phyloP scores from a whole-genome alignment of 1,140 invertebrate genomes.

The Melanaphis sacchari region DNA sequence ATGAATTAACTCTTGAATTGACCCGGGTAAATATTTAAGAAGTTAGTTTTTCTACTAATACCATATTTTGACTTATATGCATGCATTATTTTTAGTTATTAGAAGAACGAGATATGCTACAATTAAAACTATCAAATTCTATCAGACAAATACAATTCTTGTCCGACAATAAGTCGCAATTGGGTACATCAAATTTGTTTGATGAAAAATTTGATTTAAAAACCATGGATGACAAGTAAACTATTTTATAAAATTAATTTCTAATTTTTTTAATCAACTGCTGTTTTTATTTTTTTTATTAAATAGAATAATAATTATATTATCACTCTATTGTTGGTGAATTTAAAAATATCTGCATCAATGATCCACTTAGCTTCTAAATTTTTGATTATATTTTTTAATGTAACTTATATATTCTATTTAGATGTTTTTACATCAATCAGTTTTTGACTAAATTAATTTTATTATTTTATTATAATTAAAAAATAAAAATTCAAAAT shows the following conservation, averaged over 20 bases:
- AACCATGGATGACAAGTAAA: constrained; percentile 30
- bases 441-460: too few species aligned
- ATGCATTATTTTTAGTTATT: constrained; percentile 66
- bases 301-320: not conserved
- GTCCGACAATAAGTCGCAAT: not conserved
- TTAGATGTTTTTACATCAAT: too few species aligned
- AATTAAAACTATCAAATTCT: constrained; percentile 80
- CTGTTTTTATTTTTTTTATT: not conserved
- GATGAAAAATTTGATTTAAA: not conserved
- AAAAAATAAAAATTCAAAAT: too few species aligned
- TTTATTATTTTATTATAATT: too few species aligned
- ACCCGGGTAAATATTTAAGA: constrained; percentile 68
- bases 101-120: constrained; percentile 84
- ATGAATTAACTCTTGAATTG: constrained; percentile 85
- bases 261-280: not conserved
- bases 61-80: constrained; percentile 25
- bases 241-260: not conserved
- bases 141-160: constrained; percentile 65
- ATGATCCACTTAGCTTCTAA: not conserved
- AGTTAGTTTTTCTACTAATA: not conserved
- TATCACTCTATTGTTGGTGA: not conserved
- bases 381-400: not conserved
- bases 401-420: not conserved
- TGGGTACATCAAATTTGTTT: not conserved
- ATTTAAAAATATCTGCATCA: not conserved